Evolutionary conservation across 2,113 vertebrate genomes (phyloP).

Genomic region (Petroica traversi): DNA sequence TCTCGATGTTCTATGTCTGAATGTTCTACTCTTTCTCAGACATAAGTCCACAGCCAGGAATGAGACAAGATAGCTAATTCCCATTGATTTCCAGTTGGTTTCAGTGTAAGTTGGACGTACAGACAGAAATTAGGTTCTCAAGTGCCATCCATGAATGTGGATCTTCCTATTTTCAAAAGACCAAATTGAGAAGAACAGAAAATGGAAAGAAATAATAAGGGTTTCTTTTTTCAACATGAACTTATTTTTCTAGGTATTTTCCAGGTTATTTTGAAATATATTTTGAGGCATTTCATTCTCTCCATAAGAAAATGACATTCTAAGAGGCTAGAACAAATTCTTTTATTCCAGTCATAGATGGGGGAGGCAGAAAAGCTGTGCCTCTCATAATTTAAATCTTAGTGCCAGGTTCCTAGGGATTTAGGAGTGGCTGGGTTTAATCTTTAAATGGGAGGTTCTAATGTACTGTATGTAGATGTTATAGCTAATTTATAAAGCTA

Average conservation of each 20-base stretch:
- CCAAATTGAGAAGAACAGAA: not conserved
- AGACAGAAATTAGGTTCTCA: not conserved
- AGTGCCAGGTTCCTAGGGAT: not conserved
- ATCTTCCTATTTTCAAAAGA: not conserved
- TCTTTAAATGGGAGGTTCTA: not conserved
- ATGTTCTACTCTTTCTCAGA: not conserved
- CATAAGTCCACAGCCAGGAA: not conserved
- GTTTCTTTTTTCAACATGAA: rapidly evolving
- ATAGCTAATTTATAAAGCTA: not conserved
- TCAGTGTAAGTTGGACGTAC: not conserved
- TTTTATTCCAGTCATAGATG: not conserved
- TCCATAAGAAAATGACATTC: not conserved
- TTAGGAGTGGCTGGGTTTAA: not conserved
- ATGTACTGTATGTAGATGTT: not conserved
- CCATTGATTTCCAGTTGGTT: not conserved
- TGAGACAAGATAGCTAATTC: not conserved
- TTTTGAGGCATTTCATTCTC: not conserved
- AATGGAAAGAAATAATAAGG: not conserved
- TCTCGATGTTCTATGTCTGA: not conserved
- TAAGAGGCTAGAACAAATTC: not conserved
- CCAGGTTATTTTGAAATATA: not conserved
- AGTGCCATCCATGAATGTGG: not conserved
- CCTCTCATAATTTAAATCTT: not conserved
- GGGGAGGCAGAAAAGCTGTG: not conserved
- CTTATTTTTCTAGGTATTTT: not conserved